phyloP scores from a whole-genome alignment of 1,140 invertebrate genomes.

The Drosophila nigrodunni region DNA sequence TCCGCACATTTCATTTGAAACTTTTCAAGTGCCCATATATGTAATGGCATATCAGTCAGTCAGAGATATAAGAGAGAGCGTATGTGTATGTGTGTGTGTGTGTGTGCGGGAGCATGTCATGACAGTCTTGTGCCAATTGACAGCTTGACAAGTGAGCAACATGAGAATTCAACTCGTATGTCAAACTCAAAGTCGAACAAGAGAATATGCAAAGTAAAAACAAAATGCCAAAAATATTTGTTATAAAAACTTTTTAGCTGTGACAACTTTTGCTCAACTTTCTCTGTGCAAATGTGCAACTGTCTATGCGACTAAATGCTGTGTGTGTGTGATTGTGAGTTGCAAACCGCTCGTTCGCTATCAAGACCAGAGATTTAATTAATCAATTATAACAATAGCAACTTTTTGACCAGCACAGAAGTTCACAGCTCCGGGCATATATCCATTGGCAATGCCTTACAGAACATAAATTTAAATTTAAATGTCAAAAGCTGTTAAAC shows the following conservation, averaged over 20 bases:
- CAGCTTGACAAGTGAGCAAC: slow-evolving; percentile 82
- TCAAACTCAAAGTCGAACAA: slow-evolving; percentile 57
- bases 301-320: neutral
- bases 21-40: slow-evolving; percentile 82
- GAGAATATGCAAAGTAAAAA: slow-evolving; percentile 69
- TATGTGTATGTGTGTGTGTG: slow-evolving; percentile 14
- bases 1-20: slow-evolving; percentile 71
- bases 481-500: slow-evolving; percentile 74
- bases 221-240: slow-evolving; percentile 63
- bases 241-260: slow-evolving; percentile 67
- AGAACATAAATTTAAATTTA: slow-evolving; percentile 70
- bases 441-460: slow-evolving; percentile 13
- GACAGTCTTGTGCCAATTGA: slow-evolving; percentile 77
- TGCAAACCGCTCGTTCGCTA: slow-evolving; percentile 19
- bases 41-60: slow-evolving; percentile 75
- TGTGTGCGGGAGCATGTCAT: slow-evolving; percentile 38
- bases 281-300: slow-evolving; percentile 54
- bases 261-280: slow-evolving; percentile 74
- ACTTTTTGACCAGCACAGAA: slow-evolving; percentile 49
- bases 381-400: slow-evolving; percentile 79
- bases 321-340: slow-evolving; percentile 20
- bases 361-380: slow-evolving; percentile 71
- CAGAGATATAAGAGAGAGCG: slow-evolving; percentile 27
- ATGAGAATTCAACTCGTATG: slow-evolving; percentile 79
- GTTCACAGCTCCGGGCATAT: neutral